Conservation (phyloP, 2,797 vertebrate genomes). For the Decapterus maruadsi region DNA sequence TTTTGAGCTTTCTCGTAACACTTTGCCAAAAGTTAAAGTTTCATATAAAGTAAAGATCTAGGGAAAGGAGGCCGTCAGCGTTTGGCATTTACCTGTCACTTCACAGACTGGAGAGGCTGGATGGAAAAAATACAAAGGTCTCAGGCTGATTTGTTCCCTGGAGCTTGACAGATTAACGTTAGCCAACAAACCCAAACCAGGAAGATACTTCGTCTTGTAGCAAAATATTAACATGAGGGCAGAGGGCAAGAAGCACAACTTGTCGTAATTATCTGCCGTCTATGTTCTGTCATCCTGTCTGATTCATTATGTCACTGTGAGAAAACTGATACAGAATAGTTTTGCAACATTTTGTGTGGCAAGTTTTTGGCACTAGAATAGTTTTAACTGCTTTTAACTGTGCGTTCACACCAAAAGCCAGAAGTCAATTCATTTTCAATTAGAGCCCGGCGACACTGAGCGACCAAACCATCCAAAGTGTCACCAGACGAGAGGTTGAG, state of each 20-base stretch:
- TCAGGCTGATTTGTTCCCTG: slow-evolving; percentile 47
- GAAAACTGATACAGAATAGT: too few species aligned
- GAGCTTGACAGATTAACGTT: slow-evolving; percentile 17
- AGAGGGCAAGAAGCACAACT: background rate
- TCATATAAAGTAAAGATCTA: slow-evolving; percentile 29
- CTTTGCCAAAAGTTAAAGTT: slow-evolving; percentile 14
- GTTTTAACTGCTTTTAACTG: too few species aligned
- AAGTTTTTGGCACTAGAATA: too few species aligned
- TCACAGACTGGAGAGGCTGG: slow-evolving; percentile 31
- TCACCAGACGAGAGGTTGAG: too few species aligned
- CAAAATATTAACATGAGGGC: slow-evolving; percentile 5
- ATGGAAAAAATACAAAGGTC: slow-evolving; percentile 32
- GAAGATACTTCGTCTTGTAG: background rate
- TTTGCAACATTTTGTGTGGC: too few species aligned
- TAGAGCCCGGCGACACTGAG: too few species aligned
- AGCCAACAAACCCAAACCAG: background rate
- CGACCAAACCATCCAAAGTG: too few species aligned
- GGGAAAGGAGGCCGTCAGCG: slow-evolving; percentile 12
- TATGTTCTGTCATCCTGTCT: too few species aligned
- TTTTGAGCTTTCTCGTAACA: background rate
- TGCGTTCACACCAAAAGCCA: too few species aligned
- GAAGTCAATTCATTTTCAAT: too few species aligned
- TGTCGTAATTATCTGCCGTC: too few species aligned
- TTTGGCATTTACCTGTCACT: slow-evolving; percentile 19
- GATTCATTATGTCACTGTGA: too few species aligned